phyloP scores from a whole-genome alignment of 2,113 vertebrate species.

The Rhagologus leucostigma region DNA sequence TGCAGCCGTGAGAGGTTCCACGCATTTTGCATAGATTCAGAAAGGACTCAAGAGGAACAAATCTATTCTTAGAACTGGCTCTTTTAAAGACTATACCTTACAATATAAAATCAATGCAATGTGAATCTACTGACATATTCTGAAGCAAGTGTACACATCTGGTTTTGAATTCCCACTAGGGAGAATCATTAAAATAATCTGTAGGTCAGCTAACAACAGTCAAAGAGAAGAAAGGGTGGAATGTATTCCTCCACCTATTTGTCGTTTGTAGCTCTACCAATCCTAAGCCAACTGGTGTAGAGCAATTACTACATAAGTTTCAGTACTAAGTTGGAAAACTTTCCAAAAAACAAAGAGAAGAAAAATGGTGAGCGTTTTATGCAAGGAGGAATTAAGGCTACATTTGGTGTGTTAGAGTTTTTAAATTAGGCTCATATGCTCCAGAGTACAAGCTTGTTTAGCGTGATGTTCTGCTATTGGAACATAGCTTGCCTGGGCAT shows the following conservation, averaged over 20 bases:
- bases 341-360: not conserved
- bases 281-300: not conserved
- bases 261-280: not conserved
- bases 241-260: not conserved
- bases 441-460: not conserved
- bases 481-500: conserved; percentile 32
- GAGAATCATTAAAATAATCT: not conserved
- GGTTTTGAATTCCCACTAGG: not conserved
- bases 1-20: not conserved
- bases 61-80: not conserved
- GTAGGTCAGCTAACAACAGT: not conserved
- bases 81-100: not conserved
- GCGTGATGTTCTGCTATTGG: not conserved
- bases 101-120: not conserved
- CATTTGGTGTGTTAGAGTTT: conserved; percentile 11
- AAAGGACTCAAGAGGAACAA: not conserved
- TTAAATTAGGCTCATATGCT: conserved; percentile 22
- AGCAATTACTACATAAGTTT: not conserved
- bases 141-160: not conserved
- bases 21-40: not conserved
- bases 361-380: not conserved
- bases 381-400: not conserved
- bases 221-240: not conserved
- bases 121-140: not conserved
- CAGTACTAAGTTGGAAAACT: not conserved